phyloP scores from a whole-genome alignment of 2,888 invertebrate species.

The Oithona nana region DNA sequence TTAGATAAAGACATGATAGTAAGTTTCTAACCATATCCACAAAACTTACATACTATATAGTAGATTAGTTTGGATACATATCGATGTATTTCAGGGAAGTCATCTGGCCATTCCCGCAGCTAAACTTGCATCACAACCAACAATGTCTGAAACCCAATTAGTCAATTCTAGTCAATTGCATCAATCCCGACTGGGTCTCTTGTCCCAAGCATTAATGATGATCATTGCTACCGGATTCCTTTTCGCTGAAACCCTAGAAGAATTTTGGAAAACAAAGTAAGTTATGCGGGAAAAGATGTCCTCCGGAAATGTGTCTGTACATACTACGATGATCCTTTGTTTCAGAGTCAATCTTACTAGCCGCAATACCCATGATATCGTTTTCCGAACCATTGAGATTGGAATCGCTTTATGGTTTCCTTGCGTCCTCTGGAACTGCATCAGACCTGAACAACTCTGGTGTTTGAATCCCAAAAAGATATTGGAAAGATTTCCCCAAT shows the following conservation, averaged over 20 bases:
- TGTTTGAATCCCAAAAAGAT: constrained; percentile 66
- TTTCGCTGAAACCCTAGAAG: constrained; percentile 71
- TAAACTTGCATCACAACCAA: too few species aligned
- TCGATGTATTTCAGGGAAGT: too few species aligned
- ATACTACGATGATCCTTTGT: neutral
- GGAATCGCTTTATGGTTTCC: constrained; percentile 89
- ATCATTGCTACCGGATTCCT: constrained; percentile 72
- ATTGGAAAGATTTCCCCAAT: constrained; percentile 5
- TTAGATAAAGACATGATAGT: too few species aligned
- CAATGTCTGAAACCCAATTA: constrained; percentile 19
- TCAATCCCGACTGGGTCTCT: constrained; percentile 67
- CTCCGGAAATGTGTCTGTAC: neutral
- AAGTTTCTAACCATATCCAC: too few species aligned
- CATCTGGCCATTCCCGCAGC: too few species aligned
- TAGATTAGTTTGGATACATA: too few species aligned
- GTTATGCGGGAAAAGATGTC: constrained; percentile 22
- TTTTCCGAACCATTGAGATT: constrained; percentile 69
- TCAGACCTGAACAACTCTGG: constrained; percentile 76
- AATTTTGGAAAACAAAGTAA: constrained; percentile 82
- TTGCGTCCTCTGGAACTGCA: constrained; percentile 86
- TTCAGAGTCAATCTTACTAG: constrained; percentile 10
- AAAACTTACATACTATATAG: too few species aligned
- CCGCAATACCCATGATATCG: constrained; percentile 15
- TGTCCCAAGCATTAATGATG: constrained; percentile 76
- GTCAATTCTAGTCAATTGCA: constrained; percentile 64